phyloP scores from a whole-genome alignment of 2,797 vertebrate species.

The Lagodon rhomboides region DNA sequence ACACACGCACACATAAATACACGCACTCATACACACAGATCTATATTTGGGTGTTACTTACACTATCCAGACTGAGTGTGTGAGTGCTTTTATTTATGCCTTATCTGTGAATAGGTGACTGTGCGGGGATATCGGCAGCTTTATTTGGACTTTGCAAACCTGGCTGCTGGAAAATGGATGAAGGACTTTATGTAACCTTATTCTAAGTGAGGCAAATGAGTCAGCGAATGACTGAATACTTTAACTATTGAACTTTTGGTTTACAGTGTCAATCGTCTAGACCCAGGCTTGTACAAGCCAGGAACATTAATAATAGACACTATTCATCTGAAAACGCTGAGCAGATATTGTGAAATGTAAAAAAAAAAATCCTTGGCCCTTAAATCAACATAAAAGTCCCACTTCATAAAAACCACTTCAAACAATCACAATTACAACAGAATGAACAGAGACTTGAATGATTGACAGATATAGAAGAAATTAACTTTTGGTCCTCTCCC shows the following conservation, averaged over 20 bases:
- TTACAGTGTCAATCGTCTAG: neutral
- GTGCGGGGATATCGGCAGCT: slow-evolving; percentile 47
- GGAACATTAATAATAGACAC: slow-evolving; percentile 2
- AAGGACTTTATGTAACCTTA: slow-evolving; percentile 19
- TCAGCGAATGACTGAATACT: slow-evolving; percentile 39
- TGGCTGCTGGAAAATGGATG: slow-evolving; percentile 37
- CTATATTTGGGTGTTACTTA: slow-evolving; percentile 80
- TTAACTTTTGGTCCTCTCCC: neutral
- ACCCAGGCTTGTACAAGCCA: neutral
- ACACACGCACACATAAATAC: slow-evolving; percentile 22
- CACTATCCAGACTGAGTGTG: slow-evolving; percentile 56
- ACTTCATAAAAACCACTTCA: slow-evolving; percentile 8
- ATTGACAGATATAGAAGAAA: slow-evolving; percentile 25
- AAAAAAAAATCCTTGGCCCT: neutral
- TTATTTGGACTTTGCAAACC: slow-evolving; percentile 50
- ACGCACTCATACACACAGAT: slow-evolving; percentile 58
- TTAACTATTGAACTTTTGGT: slow-evolving; percentile 26
- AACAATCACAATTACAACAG: neutral
- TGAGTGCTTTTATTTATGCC: slow-evolving; percentile 67
- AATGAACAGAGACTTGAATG: slow-evolving; percentile 8
- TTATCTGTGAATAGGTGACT: slow-evolving; percentile 64
- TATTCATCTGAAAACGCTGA: neutral
- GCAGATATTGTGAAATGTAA: neutral
- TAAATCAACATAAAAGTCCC: slow-evolving; percentile 1
- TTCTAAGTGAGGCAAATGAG: slow-evolving; percentile 36